Conservation (phyloP, 1,140 invertebrate genomes). For the Drosophila paulistorum region DNA sequence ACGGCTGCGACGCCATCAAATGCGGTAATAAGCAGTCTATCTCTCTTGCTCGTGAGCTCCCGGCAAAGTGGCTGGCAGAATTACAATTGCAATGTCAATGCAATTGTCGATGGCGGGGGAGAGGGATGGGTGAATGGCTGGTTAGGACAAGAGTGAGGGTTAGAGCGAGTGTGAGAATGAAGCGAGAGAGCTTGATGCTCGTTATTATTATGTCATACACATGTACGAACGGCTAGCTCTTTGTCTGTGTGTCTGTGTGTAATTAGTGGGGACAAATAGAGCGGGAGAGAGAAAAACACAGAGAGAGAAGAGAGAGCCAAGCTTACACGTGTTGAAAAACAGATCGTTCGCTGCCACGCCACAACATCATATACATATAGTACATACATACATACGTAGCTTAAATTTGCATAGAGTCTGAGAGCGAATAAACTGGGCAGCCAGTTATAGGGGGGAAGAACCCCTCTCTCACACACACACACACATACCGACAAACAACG, state of each 20-base stretch:
- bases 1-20: conserved; percentile 62
- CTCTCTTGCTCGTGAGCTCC: conserved; percentile 36
- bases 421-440: neutral
- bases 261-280: conserved; percentile 32
- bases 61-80: conserved; percentile 20
- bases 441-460: no score
- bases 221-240: conserved; percentile 49
- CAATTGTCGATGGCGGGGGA: neutral
- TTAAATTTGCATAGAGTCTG: conserved; percentile 45
- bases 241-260: conserved; percentile 37
- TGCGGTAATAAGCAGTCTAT: conserved; percentile 67
- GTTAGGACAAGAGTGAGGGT: neutral
- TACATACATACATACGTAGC: neutral
- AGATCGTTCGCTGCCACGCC: conserved; percentile 70
- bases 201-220: conserved; percentile 72
- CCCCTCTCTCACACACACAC: neutral
- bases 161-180: conserved; percentile 34
- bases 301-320: conserved; percentile 23
- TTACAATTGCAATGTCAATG: conserved; percentile 42
- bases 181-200: conserved; percentile 51
- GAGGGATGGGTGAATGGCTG: neutral
- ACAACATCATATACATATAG: no score
- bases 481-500: neutral
- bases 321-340: conserved; percentile 50
- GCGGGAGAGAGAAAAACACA: conserved; percentile 6